A percentile compares a stretch with the other conserved stretches of the same genome.
phyloP scores from a whole-genome alignment of 2,113 vertebrate genomes.

The Piprites chloris region DNA sequence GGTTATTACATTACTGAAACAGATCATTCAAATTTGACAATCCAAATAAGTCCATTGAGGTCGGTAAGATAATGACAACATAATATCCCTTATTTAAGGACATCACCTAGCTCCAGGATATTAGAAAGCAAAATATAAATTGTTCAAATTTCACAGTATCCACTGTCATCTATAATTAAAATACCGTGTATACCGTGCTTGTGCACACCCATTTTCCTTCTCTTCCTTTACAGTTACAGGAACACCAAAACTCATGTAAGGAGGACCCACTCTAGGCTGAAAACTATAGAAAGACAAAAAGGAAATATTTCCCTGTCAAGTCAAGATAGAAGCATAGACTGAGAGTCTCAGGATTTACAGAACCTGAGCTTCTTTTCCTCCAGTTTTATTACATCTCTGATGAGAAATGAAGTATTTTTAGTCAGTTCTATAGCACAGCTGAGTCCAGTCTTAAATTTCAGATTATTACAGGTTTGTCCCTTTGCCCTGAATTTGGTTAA shows the following conservation, averaged over 20 bases:
- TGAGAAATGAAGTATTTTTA: too few species aligned
- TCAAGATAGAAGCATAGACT: too few species aligned
- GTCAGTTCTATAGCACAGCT: too few species aligned
- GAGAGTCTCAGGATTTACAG: too few species aligned
- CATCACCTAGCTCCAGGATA: not conserved
- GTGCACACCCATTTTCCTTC: not conserved
- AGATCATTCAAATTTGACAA: not conserved
- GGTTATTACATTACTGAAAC: not conserved
- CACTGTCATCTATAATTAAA: not conserved
- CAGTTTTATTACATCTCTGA: too few species aligned
- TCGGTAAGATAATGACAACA: not conserved
- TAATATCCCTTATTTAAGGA: not conserved
- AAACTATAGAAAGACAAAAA: not conserved
- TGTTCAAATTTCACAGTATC: not conserved
- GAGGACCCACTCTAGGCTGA: not conserved
- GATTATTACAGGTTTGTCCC: not conserved
- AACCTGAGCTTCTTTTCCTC: too few species aligned
- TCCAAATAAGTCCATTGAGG: not conserved
- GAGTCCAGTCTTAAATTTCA: not conserved
- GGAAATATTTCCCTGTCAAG: not conserved
- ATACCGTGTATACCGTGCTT: accelerated
- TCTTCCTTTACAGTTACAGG: not conserved
- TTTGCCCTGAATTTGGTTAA: not conserved
- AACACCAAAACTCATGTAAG: not conserved
- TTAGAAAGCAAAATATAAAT: not conserved